Evolutionary conservation across 2,888 invertebrate species (phyloP).

Genomic region (Aquatica leii): DNA sequence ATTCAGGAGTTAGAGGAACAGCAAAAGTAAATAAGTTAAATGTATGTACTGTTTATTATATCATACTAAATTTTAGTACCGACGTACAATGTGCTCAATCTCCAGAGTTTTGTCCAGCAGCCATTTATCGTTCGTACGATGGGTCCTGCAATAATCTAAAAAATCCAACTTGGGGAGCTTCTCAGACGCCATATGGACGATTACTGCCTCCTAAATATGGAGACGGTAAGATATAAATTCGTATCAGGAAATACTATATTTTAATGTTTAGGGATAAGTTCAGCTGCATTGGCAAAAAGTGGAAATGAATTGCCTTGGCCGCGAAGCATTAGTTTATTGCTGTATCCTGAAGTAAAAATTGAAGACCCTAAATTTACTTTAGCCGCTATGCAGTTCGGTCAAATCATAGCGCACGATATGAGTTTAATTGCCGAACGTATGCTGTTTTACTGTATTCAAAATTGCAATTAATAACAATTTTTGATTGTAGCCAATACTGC

Average conservation of each 20-base stretch:
- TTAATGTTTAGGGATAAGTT: slow-evolving; percentile 65
- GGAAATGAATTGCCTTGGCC: slow-evolving; percentile 75
- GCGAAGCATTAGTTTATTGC: slow-evolving; percentile 72
- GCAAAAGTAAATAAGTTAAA: too few species aligned
- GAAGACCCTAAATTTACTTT: slow-evolving; percentile 78
- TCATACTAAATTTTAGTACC: neutral
- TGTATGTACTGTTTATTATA: too few species aligned
- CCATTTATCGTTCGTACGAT: slow-evolving; percentile 82
- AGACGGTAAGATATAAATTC: slow-evolving; percentile 67
- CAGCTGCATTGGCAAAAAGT: slow-evolving; percentile 66
- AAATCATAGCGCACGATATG: slow-evolving; percentile 83
- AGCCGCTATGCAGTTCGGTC: slow-evolving; percentile 82
- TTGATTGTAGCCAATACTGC: slow-evolving; percentile 63
- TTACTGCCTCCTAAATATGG: slow-evolving; percentile 71
- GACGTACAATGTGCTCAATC: neutral
- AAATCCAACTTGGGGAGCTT: slow-evolving; percentile 82
- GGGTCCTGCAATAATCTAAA: slow-evolving; percentile 94
- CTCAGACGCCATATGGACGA: slow-evolving; percentile 75
- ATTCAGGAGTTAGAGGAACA: too few species aligned
- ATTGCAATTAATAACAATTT: neutral
- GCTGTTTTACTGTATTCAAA: neutral
- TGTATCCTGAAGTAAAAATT: slow-evolving; percentile 75
- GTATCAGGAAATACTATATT: neutral
- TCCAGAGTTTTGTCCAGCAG: slow-evolving; percentile 50
- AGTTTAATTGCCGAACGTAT: slow-evolving; percentile 70